phyloP scores from a whole-genome alignment of 1,140 invertebrate species.

The Daktulosphaira vitifoliae region DNA sequence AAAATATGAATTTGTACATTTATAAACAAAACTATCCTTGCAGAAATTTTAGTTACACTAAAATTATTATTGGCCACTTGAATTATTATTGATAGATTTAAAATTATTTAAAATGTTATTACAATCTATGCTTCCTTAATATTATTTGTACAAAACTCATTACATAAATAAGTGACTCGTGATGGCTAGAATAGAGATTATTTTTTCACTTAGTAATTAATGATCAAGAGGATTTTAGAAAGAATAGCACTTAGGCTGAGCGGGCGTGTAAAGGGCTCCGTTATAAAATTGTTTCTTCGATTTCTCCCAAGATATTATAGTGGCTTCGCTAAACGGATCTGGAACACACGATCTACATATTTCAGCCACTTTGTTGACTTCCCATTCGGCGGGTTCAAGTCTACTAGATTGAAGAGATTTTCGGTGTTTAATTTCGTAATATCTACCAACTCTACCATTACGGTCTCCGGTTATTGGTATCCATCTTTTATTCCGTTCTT shows the following conservation, averaged over 20 bases:
- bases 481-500: not conserved
- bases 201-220: too few species aligned
- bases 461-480: not conserved
- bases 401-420: constrained; percentile 38
- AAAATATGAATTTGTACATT: too few species aligned
- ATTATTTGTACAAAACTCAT: too few species aligned
- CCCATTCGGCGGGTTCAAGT: constrained; percentile 72
- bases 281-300: constrained; percentile 63
- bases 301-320: constrained; percentile 63
- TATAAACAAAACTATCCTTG: too few species aligned
- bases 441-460: too few species aligned
- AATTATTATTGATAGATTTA: not conserved
- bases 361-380: constrained; percentile 65
- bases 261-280: constrained; percentile 59
- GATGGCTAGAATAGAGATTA: too few species aligned
- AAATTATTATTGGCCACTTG: too few species aligned
- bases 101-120: constrained; percentile 19
- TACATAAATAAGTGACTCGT: too few species aligned
- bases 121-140: not conserved
- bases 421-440: not conserved
- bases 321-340: constrained; percentile 67
- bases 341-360: constrained; percentile 58
- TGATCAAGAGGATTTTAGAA: constrained; percentile 51
- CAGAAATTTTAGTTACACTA: too few species aligned
- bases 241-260: constrained; percentile 55